Base-by-base conservation (phyloP, 2,888 invertebrate species). In the Spodoptera littoralis region DNA sequence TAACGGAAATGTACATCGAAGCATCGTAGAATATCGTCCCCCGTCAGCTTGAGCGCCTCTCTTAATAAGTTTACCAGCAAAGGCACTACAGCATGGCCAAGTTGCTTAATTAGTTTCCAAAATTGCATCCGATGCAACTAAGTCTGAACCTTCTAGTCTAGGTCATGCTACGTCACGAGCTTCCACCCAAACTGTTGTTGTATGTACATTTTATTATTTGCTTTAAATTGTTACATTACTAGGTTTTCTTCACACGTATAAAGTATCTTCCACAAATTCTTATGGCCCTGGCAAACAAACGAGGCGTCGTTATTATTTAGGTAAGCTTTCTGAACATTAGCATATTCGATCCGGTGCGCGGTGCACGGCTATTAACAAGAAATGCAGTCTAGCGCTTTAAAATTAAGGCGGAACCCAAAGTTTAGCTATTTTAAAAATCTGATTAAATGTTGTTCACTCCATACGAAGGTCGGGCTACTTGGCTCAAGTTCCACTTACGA, bases 401-500 rank as follows among this genome's bases (percentile, higher is more conserved):
- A 58, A 11, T 24, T 47, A 50, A 46, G 18, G 11, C 43, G 41
- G 22, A 48, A 58, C 11, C 57, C 2, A 59, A 47, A 52, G 2
- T 48, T 11, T 13, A 43, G n/a, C 48, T 48, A 54, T 45, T 13
- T 24, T 27, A 65, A 62, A 43, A 48, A 69, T 70, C 54, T 64
- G 58, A 64, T 62, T 70, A 59, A 63, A 54, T 53, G 44, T 64
- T 58, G 65, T 63, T 67, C 53, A 50, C 24, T 57, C 44, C 11
- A 63, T 53, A 61, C 62, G 67, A 70, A 73, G 70, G 65, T 67
- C 73, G 56, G 59, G 70, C 53, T 74, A 76, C 64, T 79, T 80
- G 65, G 71, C 77, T 75, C 78, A 72, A 79, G 75, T 75, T 76
- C 75, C 79, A 76, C 66, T 73, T 51, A 51, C 50, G 44, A 63